Evolutionary conservation across 1,140 invertebrate species (phyloP), one percentile per base, ranked within the genome.

Genomic region (Sinonovacula constricta): DNA sequence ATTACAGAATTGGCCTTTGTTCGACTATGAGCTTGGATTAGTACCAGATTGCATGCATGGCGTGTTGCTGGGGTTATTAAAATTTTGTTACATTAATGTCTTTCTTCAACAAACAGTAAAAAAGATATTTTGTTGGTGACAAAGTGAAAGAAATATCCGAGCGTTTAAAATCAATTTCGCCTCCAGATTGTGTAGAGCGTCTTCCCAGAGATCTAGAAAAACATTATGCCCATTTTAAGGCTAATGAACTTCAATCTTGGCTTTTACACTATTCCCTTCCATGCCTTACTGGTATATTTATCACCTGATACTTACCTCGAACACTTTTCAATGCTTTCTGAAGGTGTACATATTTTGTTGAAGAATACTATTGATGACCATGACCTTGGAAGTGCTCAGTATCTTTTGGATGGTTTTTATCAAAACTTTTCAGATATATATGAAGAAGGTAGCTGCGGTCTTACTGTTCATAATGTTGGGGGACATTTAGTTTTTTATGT

Each of bases 121-220:
- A 76, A 56, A 33, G n/a, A 24, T 76, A 76, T 45, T 76, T 67
- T 51, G 33, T 76, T 76, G 62, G 60, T 31, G 67, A 76, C 22
- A 34, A 75, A 60, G 2, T 75, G 18, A 65, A 75, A 65, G 31
- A 56, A 28, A 56, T 75, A 15, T 75, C 71, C 0, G 28, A 34
- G 34, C 12, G 51, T 30, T 15, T 75, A 39, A 45, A n/a, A 66
- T 7, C 18, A 51, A 65, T 51, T 75, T 12, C 33, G 28, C 71
- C 71, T 31, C 60, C 31, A 63, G 62, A 65, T 28, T 33, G 18
- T 56, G 45, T 76, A 30, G 72, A 76, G 49, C 30, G 72, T 22
- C 22, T 76, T 33, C 72, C 31, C 3, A 0, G 53, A 39, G 72
- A 76, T 54, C 33, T 76, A 28, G 45, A 65, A 57, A 76, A 56